Base-by-base conservation (phyloP, 2,113 vertebrate genomes). In the Casuarius casuarius region DNA sequence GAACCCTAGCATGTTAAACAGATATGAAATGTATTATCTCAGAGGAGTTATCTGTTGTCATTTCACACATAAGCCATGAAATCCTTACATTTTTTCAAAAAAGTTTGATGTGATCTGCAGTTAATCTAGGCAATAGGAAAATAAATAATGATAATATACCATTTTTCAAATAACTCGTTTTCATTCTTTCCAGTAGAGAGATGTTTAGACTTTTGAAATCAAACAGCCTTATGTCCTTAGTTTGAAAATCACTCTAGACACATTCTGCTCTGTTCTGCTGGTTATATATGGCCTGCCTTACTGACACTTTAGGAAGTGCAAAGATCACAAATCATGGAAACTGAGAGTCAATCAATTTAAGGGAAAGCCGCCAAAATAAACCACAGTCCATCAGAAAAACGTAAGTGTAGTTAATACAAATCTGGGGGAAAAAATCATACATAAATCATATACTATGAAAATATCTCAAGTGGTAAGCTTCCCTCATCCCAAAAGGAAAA, bases 291-390 rank as follows among this genome's bases (percentile, higher is more conserved):
- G 59, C 85, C 25, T 14, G 46, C 74, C 46, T 73, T 84, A 78
- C 68, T 74, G 77, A 40, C 40, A 63, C 33, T 93, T 92, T 31
- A 81, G 49, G 76, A 94, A 84, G 25, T 91, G 44, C 89, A 93
- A 54, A 95, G 89, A 81, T 87, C 70, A 89, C 20, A 84, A 92
- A 52, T 38, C 62, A 48, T 92, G 68, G 88, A 95, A 93, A 92
- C 66, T 28, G n/a, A 87, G 66, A 73, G 21, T 94, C 75, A 88
- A 88, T 90, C 76, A 56, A 5, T 81, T 84, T 81, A 52, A 90
- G 79, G n/a, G 56, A 92, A 96, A 51, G 26, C 28, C 91, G 46
- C 85, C 86, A 94, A 92, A 95, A 72, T 56, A 96, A 93, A 67
- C 84, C 28, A 18, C 35, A 77, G 5, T 44, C 40, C 35, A n/a